Base-by-base conservation (phyloP, 2,888 invertebrate genomes). In the Thymelicus sylvestris region DNA sequence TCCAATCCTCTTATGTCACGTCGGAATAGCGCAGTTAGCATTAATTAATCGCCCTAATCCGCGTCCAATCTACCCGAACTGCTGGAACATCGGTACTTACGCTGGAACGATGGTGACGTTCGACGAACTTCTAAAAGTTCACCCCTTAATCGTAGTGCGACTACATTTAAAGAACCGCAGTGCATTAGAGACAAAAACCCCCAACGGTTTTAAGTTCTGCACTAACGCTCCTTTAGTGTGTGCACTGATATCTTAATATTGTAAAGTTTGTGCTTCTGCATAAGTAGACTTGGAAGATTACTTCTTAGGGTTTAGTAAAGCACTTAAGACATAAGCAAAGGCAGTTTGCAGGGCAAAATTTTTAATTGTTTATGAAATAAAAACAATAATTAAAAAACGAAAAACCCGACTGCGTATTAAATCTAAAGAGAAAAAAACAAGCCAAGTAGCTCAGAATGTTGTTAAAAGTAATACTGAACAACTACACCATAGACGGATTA, bases 1-100 rank as follows among this genome's bases (percentile, higher is more conserved):
- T 70, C 65, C 64, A 70, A 70, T 70, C 69, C 65, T 70, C 69
- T 65, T 70, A 70, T 59, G 65, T 64, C 59, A 59, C 60, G 59
- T 3, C 12, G 64, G 48, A 60, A 70, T 38, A 60, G 65, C 64
- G 69, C 48, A 70, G 69, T 70, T 70, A 64, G 69, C 69, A 70
- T 70, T 70, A 70, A 70, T 70, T 70, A 67, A 67, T 67, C 19
- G 69, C 41, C 60, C 39, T 70, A 65, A 64, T 70, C 64, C 50
- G 48, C 59, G 50, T 50, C 44, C 65, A 64, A 70, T 70, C 65
- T 70, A 48, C 13, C 47, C 69, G 65, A 70, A 70, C 38, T 60
- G 60, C 65, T 65, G 59, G 70, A 70, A 70, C 70, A 70, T 65
- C 60, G 70, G 65, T 70, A 24, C 41, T 70, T 70, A 65, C 57